Conservation (phyloP, 2,888 invertebrate genomes). For the Drosophila percnosoma region DNA sequence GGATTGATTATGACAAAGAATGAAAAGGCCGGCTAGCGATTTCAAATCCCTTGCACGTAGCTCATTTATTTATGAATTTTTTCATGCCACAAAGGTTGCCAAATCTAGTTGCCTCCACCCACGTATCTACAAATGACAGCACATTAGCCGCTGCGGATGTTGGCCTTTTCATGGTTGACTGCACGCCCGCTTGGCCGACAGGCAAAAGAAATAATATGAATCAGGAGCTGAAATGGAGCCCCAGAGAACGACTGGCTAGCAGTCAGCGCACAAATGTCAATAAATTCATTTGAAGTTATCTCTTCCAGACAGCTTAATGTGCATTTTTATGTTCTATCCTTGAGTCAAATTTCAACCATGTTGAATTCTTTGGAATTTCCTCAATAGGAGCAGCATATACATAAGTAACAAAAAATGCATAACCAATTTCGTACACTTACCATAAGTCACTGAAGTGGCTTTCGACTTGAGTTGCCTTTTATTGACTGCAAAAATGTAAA, state of each 20-base stretch:
- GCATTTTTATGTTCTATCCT: conserved; percentile 73
- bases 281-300: conserved; percentile 79
- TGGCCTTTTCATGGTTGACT: conserved; percentile 74
- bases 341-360: conserved; percentile 54
- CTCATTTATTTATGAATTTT: conserved; percentile 76
- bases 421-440: conserved; percentile 58
- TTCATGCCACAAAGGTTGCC: conserved; percentile 58
- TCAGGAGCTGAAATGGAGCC: conserved; percentile 36
- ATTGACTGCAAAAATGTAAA: conserved; percentile 20
- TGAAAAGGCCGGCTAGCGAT: conserved; percentile 30
- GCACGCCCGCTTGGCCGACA: conserved; percentile 46
- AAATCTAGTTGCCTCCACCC: conserved; percentile 39
- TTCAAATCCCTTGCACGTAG: conserved; percentile 65
- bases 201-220: conserved; percentile 4
- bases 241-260: conserved; percentile 36
- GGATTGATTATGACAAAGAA: conserved; percentile 62
- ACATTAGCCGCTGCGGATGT: conserved; percentile 77
- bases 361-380: conserved; percentile 40
- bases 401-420: conserved; percentile 20
- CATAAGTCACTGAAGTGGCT: conserved; percentile 39
- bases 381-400: neutral
- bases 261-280: conserved; percentile 64
- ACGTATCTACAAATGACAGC: conserved; percentile 62
- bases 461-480: conserved; percentile 12
- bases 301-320: conserved; percentile 77